Evolutionary conservation across 2,797 vertebrate genomes (phyloP).

Genomic region (Periparus ater): DNA sequence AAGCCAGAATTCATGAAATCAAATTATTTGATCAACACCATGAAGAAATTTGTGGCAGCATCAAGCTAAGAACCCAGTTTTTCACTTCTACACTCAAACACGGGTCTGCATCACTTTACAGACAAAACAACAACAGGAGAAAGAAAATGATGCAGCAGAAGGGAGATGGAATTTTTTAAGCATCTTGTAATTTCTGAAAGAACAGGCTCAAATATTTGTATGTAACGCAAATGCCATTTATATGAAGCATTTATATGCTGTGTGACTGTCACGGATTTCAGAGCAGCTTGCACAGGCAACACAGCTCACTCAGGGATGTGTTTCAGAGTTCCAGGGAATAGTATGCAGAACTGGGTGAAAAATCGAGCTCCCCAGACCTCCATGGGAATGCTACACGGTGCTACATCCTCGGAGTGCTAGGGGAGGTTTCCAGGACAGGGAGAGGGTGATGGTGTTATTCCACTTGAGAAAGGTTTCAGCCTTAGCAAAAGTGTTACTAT

Average conservation of each 20-base stretch:
- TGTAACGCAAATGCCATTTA: neutral
- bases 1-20: neutral
- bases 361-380: neutral
- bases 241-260: neutral
- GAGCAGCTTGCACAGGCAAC: neutral
- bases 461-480: neutral
- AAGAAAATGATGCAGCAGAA: neutral
- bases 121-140: neutral
- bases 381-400: accelerated
- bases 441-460: neutral
- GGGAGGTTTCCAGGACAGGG: neutral
- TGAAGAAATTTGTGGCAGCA: neutral
- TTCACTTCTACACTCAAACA: neutral
- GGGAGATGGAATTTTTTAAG: neutral
- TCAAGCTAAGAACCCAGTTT: neutral
- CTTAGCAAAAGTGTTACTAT: neutral
- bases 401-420: neutral
- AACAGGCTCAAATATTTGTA: neutral
- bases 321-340: neutral
- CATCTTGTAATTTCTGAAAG: neutral
- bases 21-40: neutral
- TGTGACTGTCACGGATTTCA: neutral
- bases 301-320: neutral
- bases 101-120: neutral
- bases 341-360: neutral